A percentile compares a stretch with the other conserved stretches of the same genome.
phyloP scores from a whole-genome alignment of 2,113 vertebrate species.

The Tringa solitaria region DNA sequence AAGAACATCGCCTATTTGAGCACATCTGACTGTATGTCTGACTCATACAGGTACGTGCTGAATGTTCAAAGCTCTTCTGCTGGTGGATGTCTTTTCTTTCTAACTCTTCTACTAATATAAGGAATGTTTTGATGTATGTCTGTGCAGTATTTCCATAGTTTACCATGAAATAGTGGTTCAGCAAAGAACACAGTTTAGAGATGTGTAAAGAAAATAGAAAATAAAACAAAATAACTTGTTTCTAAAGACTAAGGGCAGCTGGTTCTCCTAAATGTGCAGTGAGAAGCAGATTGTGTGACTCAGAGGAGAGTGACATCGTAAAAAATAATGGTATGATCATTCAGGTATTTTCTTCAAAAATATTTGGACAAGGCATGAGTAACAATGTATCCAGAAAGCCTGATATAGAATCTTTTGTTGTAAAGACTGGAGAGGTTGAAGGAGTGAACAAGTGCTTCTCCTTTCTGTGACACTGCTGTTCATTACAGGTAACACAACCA shows the following conservation, averaged over 20 bases:
- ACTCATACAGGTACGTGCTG: neutral
- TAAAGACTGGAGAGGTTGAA: neutral
- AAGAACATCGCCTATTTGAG: neutral
- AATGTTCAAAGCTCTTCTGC: neutral
- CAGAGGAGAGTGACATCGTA: neutral
- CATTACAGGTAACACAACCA: neutral
- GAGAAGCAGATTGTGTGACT: neutral
- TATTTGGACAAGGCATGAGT: neutral
- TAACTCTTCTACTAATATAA: neutral
- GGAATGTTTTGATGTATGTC: neutral
- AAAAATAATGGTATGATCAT: neutral
- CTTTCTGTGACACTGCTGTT: neutral
- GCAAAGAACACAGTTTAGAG: neutral
- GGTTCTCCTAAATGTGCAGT: neutral
- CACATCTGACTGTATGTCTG: neutral
- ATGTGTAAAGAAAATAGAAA: neutral
- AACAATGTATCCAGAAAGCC: neutral
- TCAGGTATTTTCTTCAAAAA: neutral
- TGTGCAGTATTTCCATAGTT: neutral
- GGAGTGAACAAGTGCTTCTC: neutral
- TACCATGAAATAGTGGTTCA: neutral
- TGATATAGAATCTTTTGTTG: neutral
- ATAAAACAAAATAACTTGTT: neutral
- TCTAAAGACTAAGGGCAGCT: neutral
- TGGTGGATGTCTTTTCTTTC: neutral